Evolutionary conservation across 2,888 invertebrate genomes (phyloP), one percentile per base, ranked within the genome.

Genomic region (Cheilosia vulpina): DNA sequence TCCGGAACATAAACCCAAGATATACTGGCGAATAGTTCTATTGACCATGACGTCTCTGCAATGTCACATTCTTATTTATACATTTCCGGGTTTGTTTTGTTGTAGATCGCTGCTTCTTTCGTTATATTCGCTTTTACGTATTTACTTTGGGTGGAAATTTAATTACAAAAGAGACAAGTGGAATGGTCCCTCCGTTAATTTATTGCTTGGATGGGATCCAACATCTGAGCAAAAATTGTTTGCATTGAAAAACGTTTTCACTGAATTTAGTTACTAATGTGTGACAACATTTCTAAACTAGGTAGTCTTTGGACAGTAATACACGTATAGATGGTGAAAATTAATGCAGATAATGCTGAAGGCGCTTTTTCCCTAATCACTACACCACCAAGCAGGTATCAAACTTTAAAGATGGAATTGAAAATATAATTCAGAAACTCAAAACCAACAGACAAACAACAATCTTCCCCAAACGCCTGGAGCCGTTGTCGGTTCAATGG

Each of bases 11-110:
- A 71, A 84, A 57, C 71, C 21, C 69, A 41, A 85, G 55, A 85
- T 85, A 85, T 76, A 80, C 71, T 84, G 71, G 80, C 53, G 60
- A 75, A 71, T 62, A 66, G 66, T 71, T 85, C 75, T 85, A 76
- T 85, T 85, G 80, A 85, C 84, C 84, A 24, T 85, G 84, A 85
- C 84, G 80, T 76, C 80, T 80, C 75, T 71, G 84, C 68, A 45
- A 85, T 77, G 72, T 77, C 85, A 81, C 77, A 85, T 19, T 45
- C 72, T 85, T 75, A 81, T 81, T 77, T 85, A 77, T 85, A 58
- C 50, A 47, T 41, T 57, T 73, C 72, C 57, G 77, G 43, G 6
- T 73, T 72, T 53, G 45, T 68, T 72, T 65, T 77, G 53, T 58
- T 15, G 45, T 17, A 11, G 52, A n/a, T 34, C 4, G 45, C 47